Evolutionary conservation across 2,797 vertebrate species (phyloP).

Genomic region (Alcedo atthis): DNA sequence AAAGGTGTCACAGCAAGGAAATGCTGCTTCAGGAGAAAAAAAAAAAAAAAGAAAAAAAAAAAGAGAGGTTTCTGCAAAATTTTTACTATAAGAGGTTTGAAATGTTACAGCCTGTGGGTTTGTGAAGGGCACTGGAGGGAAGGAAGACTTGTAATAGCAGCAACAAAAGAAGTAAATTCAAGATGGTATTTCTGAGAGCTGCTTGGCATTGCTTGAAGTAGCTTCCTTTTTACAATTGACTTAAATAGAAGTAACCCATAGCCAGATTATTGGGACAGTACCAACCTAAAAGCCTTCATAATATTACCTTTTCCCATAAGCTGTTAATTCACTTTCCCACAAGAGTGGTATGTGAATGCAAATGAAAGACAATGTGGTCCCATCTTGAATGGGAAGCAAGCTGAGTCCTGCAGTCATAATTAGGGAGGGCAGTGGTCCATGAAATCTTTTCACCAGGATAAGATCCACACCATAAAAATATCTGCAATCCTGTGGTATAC

Average conservation of each 20-base stretch:
- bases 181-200: not conserved
- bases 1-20: not conserved
- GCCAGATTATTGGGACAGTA: slow-evolving; percentile 2
- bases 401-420: slow-evolving; percentile 41
- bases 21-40: not conserved
- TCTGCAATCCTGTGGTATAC: slow-evolving; percentile 8
- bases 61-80: not conserved
- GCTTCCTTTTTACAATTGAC: not conserved
- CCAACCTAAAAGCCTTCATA: slow-evolving; percentile 2
- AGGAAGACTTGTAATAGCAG: not conserved
- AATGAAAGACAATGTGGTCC: slow-evolving; percentile 35
- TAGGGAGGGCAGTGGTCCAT: slow-evolving; percentile 33
- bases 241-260: not conserved
- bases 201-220: not conserved
- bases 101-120: not conserved
- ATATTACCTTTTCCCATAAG: slow-evolving; percentile 15
- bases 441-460: slow-evolving; percentile 41
- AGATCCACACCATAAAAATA: slow-evolving; percentile 46
- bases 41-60: not conserved
- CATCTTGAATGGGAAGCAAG: slow-evolving; percentile 11
- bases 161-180: not conserved
- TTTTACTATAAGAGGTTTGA: not conserved
- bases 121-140: not conserved
- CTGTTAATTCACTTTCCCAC: slow-evolving; percentile 28
- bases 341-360: slow-evolving; percentile 14